Base-by-base conservation (phyloP, 1,140 invertebrate species). In the Drosophila ananassae region DNA sequence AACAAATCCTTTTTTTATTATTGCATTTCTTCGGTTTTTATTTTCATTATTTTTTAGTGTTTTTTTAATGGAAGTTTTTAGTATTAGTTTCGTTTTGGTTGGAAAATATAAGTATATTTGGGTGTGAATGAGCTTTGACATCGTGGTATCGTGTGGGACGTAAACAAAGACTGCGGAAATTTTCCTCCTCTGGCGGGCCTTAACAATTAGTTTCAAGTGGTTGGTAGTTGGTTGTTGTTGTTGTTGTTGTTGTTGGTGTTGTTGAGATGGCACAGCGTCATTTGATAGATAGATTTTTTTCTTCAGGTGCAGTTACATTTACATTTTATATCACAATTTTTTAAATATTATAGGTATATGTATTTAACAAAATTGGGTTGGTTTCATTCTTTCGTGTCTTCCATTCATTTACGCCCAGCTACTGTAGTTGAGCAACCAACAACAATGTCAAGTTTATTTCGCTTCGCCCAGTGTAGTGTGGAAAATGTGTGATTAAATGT, bases 321-420 rank as follows among this genome's bases (percentile, higher is more conserved):
- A 87, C 66, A 79, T 87, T 82, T 87, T 87, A 89, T 87, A 89
- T 89, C 83, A 87, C 83, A 87, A 87, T 83, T 89, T 87, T 63
- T 74, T 77, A 51, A 63, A 79, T 77, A 82, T 87, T 81, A 71
- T 81, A 72, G 75, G 68, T 67, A 61, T 58, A 75, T 87, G 55
- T 82, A 77, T 68, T 81, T 82, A 87, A 87, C 83, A 89, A 80
- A 82, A 74, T 74, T 80, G 44, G 51, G 44, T 52, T 46, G 47
- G 44, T 52, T 46, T 47, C 17, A 17, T 44, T 47, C 24, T 0
- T 44, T 47, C 69, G 64, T 68, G 51, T 58, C 56, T 53, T 67
- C 52, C 47, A 50, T 58, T 72, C 55, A 89, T 87, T 84, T 84
- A 84, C 81, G 80, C 80, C 80, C 80, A 77, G 44, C 61, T 62